Base-by-base conservation (phyloP, 2,888 invertebrate species). In the Melipona beecheii region DNA sequence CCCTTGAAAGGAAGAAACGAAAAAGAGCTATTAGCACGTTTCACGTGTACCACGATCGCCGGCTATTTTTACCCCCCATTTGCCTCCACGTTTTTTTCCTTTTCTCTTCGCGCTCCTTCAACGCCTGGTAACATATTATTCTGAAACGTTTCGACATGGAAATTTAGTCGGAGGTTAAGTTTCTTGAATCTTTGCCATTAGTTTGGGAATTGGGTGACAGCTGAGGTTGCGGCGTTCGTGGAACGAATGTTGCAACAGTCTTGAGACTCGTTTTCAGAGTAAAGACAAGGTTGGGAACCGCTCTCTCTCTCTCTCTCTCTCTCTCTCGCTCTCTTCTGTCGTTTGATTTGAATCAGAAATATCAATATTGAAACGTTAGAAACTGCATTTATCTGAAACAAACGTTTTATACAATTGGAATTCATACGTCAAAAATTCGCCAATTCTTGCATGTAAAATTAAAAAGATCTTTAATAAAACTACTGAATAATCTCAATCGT, bases 1-100 rank as follows among this genome's bases (percentile, higher is more conserved):
- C 85, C 85, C 85, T 85, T 85, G 80, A 85, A 85, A 75, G 62
- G 76, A 74, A 80, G 85, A 76, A 85, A 85, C 85, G 79, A 84
- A 84, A 85, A 84, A 74, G 76, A 71, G 71, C 85, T 79, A 80
- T 85, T 84, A 79, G 75, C 80, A 65, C 77, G 80, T 77, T 75
- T 85, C 76, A 60, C 84, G 62, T 64, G 43, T 56, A 43, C 52
- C 65, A 68, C 54, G 24, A 76, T 84, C n/a, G 24, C 21, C 19
- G 49, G 78, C 75, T 80, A 85, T 85, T 77, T 79, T 74, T 84
- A 78, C 70, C 43, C 74, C 52, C 64, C 71, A 52, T 62, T 73
- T 72, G 27, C 54, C 54, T 60, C 31, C 19, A 21, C 54, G 52
- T 24, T 24, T 9, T 17, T 36, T 36, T 71, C n/a, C 24, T 68